A percentile compares a stretch with the other conserved stretches of the same genome.
Evolutionary conservation across 2,113 vertebrate species (phyloP).

Genomic region (Brachionichthys hirsutus): DNA sequence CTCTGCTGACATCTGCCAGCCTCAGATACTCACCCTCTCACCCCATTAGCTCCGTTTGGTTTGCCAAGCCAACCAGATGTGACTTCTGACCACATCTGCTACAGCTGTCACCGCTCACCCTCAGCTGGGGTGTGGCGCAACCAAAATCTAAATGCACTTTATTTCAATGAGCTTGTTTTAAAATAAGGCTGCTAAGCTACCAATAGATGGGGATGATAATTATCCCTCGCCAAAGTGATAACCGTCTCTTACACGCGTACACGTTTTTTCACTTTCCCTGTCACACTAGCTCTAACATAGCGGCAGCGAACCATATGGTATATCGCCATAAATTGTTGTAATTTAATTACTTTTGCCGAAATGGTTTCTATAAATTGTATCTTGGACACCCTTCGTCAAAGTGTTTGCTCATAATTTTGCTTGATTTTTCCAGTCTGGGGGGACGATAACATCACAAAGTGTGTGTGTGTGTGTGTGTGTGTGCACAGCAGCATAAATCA

Average conservation of each 20-base stretch:
- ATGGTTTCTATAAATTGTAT: constrained; percentile 41
- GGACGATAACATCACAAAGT: constrained; percentile 23
- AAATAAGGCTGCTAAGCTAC: not conserved
- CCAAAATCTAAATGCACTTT: constrained; percentile 9
- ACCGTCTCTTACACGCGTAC: constrained; percentile 5
- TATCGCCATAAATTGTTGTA: constrained; percentile 6
- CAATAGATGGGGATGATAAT: not conserved
- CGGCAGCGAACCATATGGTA: not conserved
- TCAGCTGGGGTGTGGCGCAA: not conserved
- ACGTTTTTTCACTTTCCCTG: constrained; percentile 9
- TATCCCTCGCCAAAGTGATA: not conserved
- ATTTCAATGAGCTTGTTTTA: not conserved
- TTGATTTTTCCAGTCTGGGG: constrained; percentile 29
- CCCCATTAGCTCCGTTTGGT: constrained; percentile 58
- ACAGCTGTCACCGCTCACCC: constrained; percentile 31
- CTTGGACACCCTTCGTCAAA: constrained; percentile 27
- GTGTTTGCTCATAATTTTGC: constrained; percentile 21
- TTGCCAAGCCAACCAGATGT: constrained; percentile 57
- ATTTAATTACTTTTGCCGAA: constrained; percentile 37
- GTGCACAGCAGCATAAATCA: constrained; percentile 43
- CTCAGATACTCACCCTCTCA: constrained; percentile 58
- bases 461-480: too few species aligned
- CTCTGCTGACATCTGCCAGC: constrained; percentile 68
- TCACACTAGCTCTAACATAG: constrained; percentile 27
- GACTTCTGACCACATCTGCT: constrained; percentile 55